Base-by-base conservation (phyloP, 2,113 vertebrate genomes). In the Anhinga anhinga region DNA sequence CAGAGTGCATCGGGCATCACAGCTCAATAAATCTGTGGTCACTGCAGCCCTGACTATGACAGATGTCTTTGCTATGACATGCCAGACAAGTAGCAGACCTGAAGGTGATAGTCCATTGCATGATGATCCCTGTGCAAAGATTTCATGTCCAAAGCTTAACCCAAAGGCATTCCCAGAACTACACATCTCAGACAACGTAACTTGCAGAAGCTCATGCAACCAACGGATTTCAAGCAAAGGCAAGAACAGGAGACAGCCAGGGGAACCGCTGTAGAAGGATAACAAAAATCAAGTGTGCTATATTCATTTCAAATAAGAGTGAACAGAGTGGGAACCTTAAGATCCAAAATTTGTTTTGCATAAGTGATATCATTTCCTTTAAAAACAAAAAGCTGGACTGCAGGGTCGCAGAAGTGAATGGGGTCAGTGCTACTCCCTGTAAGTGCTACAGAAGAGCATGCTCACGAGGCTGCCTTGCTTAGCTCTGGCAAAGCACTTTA, bases 401-500 rank as follows among this genome's bases (percentile, higher is more conserved):
- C 63, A 50, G 74, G 73, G 93, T 93, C 16, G 0, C 84, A 90
- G 49, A 83, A 91, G 66, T 45, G 59, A 89, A 66, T 70, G 55
- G 74, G 84, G 95, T 94, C 91, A 95, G 50, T 63, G 94, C 66
- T 94, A 71, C 50, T 88, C 84, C 66, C 91, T 82, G 84, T 95
- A 94, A 97, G 71, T 80, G 89, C 92, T 52, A 85, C 55, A 88
- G 70, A 77, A 73, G 70, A 96, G 92, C 86, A 82, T 85, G 86
- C 91, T 96, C 82, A 90, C 47, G 55, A 80, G 56, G 78, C 71
- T 94, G 45, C 74, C 70, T 86, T 72, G 84, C 91, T 93, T 70
- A 93, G 93, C 89, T 94, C 74, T 2, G 1, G 87, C 74, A 95
- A 82, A 90, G 96, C 95, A 95, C 96, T 97, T 97, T 95, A 95